A percentile compares a stretch with the other conserved stretches of the same genome.
Evolutionary conservation across 2,113 vertebrate species (phyloP).

Genomic region (Amblyopsis rosae): DNA sequence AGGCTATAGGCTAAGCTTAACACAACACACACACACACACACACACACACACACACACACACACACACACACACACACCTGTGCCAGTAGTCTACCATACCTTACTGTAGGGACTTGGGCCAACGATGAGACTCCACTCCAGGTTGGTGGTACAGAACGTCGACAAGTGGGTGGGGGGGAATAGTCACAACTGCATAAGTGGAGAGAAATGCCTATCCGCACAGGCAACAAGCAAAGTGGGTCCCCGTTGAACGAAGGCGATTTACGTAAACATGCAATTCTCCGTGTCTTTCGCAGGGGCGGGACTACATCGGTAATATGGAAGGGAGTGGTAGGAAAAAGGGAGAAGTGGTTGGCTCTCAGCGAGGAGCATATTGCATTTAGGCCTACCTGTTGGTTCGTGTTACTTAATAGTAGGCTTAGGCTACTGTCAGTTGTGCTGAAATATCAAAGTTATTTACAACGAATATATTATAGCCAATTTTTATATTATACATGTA

Average conservation of each 20-base stretch:
- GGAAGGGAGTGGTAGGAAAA: slow-evolving; percentile 32
- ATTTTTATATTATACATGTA: too few species aligned
- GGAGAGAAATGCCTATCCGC: background rate
- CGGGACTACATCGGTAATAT: slow-evolving; percentile 31
- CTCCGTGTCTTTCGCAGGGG: slow-evolving; percentile 29
- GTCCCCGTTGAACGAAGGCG: slow-evolving; percentile 29
- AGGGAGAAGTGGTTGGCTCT: background rate
- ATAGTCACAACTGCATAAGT: slow-evolving; percentile 5
- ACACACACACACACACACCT: too few species aligned
- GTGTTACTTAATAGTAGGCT: background rate
- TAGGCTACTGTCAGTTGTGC: too few species aligned
- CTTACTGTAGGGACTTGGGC: too few species aligned
- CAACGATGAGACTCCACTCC: too few species aligned
- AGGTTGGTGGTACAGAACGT: background rate
- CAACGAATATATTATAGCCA: too few species aligned
- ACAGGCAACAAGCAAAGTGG: slow-evolving; percentile 7
- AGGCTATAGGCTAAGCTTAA: too few species aligned
- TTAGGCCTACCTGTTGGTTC: background rate
- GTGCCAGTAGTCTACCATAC: too few species aligned
- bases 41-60: too few species aligned
- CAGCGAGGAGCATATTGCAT: background rate
- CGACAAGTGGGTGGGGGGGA: background rate
- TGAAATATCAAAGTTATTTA: too few species aligned
- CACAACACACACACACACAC: too few species aligned
- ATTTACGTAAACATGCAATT: slow-evolving; percentile 21